Base-by-base conservation (phyloP, 2,888 invertebrate genomes). In the Selenia dentaria region DNA sequence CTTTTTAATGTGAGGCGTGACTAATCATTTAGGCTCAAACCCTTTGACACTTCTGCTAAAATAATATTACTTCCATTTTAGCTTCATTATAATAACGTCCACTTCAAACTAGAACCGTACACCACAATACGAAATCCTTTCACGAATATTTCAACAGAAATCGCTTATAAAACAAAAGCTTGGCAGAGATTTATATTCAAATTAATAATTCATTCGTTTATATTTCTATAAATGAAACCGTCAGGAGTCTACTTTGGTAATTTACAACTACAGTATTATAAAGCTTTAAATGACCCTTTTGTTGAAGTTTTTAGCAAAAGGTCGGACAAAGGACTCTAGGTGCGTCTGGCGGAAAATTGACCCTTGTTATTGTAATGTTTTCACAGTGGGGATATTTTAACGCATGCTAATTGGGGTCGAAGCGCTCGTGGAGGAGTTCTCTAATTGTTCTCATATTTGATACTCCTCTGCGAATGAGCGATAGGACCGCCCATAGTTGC, bases 291-390 rank as follows among this genome's bases (percentile, higher is more conserved):
- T 41, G 4, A 38, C 38, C 44, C 44, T 41, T 39, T 44, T 48
- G 32, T 39, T 25, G 11, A 45, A 52, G 48, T 48, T 52, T 48
- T 35, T 37, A 29, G 39, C 29, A 38, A 50, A 47, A 42, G 54
- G 47, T 41, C 40, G 39, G 41, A 25, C 25, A 38, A 34, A 36
- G 41, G 38, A 36, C 40, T 24, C 40, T 39, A 36, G 44, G 39
- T 31, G 34, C 40, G 40, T 49, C 49, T 51, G 38, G 41, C 27
- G 48, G 48, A 34, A 48, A 54, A 48, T 48, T 45, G 35, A 44
- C 51, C 51, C 46, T 44, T 34, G 35, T 10, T 25, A 14, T 25
- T 3, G 16, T 16, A 29, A 5, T 11, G 33, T 37, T 22, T 39
- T 20, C 24, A 25, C 33, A 33, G 32, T 16, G 27, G 29, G 9